Base-by-base conservation (phyloP, 2,797 vertebrate genomes). In the Rousettus madagascariensis region DNA sequence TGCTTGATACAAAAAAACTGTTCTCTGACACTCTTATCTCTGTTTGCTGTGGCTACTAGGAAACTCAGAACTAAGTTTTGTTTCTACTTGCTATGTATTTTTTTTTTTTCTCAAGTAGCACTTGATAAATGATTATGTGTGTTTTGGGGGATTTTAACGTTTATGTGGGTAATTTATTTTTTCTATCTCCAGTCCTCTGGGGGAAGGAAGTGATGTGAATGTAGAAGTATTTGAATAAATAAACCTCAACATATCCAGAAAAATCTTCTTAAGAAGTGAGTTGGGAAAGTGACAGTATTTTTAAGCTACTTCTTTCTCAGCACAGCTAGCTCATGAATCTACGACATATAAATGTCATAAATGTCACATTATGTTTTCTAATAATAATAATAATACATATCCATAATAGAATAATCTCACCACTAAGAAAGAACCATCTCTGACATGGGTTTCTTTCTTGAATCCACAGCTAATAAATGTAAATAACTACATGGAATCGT, bases 151-250 rank as follows among this genome's bases (percentile, higher is more conserved):
- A 51, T 63, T 71, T 75, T 17, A 49, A 57, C 38, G 7, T 43
- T 65, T 43, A 63, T 13, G 1, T 41, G 24, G 20, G 17, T 46
- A 53, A 33, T 33, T 43, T 43, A 43, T 30, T 16, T 83, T 90
- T 26, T 41, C 22, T 69, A 24, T 36, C 12, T 61, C 9, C 4
- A 33, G 1, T 65, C 16, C 1, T 91, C 30, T 65, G 3, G 68
- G 68, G 5, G n/a, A 89, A 84, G 13, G 11, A 95, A 91, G 6
- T 57, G 33, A 66, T 59, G 4, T 46, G 5, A 16, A 33, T 79
- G 20, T 89, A 91, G 61, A 95, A 83, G 65, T 66, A 88, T 30
- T 95, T 92, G 20, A 93, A 74, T 66, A 78, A 75, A 80, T 8
- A 8, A 82, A 79, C 41, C 7, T 87, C 11, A 59, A 78, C 66